Conservation (phyloP, 2,113 vertebrate genomes). For the Poecile atricapillus region DNA sequence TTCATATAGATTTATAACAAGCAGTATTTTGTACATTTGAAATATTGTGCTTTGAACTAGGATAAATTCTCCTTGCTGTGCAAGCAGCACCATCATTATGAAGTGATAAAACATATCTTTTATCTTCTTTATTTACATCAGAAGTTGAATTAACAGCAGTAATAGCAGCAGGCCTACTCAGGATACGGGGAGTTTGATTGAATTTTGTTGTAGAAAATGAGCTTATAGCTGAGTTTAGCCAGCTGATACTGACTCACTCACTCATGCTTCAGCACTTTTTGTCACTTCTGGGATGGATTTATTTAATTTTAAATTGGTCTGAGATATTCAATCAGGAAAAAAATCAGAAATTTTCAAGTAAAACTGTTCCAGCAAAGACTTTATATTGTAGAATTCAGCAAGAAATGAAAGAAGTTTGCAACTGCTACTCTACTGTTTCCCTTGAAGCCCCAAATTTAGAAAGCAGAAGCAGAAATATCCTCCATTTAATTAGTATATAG, state of each 20-base stretch:
- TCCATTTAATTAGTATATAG: not conserved
- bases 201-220: not conserved
- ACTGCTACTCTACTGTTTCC: not conserved
- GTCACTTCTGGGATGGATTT: not conserved
- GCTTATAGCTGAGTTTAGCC: not conserved
- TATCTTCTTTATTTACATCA: not conserved
- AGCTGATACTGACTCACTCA: not conserved
- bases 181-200: not conserved
- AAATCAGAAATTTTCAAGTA: not conserved
- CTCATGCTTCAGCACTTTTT: not conserved
- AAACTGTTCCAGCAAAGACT: not conserved
- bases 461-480: not conserved
- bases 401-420: not conserved
- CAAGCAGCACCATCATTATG: not conserved
- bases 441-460: not conserved
- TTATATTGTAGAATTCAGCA: not conserved
- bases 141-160: not conserved
- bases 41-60: not conserved
- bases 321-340: not conserved
- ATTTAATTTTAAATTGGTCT: not conserved
- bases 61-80: not conserved
- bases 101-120: not conserved
- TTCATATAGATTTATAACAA: not conserved
- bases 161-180: not conserved
- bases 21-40: not conserved